Evolutionary conservation across 2,113 vertebrate species (phyloP), one percentile per base, ranked within the genome.

Genomic region (Dipodomys spectabilis): DNA sequence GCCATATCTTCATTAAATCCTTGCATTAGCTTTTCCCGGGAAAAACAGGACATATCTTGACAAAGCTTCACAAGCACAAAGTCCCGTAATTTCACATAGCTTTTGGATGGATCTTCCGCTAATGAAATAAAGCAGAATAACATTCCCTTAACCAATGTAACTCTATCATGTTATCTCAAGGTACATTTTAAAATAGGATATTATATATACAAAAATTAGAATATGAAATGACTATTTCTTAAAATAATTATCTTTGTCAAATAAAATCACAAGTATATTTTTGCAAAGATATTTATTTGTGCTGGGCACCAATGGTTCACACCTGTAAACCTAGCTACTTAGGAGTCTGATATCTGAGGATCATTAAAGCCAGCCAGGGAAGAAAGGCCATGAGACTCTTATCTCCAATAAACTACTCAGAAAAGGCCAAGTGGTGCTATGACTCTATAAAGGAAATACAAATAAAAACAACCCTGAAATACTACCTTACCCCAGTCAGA

Each of bases 81-180:
- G 97, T 99, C 99, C 97, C 99, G 98, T 96, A 99, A 98, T 97
- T 99, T 99, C 98, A 99, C 98, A 64, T 99, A 99, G 97, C 97
- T 99, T 97, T 99, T 99, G 92, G 99, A 99, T n/a, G 99, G 99
- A 97, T 99, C 99, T 98, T 99, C 99, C 95, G 99, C 99, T 98
- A 92, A 93, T 84, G 60, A 97, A 97, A 96, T 19, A 87, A 92
- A 95, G 85, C 25, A 97, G 79, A 93, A 77, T 87, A 92, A 88
- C 27, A 95, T 81, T 82, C 86, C 30, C 65, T 88, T 94, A 95
- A 1, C 45, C 30, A 91, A 93, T 23, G 92, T 94, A 82, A 84
- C 95, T 95, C 94, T n/a, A 74, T 96, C 11, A 88, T 82, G 7
- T 60, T 89, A 67, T 39, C 44, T 93, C 93, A 74, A 30, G n/a